A percentile compares a stretch with the other conserved stretches of the same genome.
Conservation (phyloP, 2,888 invertebrate species). For the Lasioglossum villosulum region DNA sequence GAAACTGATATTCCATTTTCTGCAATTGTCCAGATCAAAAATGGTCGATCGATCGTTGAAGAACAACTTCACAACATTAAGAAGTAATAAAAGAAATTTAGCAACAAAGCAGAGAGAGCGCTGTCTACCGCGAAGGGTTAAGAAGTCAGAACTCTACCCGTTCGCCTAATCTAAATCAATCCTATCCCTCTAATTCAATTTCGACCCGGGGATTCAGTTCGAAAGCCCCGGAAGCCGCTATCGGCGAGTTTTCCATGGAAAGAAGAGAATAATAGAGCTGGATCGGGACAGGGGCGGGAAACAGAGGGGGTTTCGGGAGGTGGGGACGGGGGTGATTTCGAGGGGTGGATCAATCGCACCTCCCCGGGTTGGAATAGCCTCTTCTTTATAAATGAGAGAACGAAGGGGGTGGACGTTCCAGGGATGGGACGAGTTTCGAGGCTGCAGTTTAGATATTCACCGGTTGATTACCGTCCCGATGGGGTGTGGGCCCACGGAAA, state of each 20-base stretch:
- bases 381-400: constrained; percentile 83
- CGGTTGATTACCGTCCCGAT: constrained; percentile 83
- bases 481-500: constrained; percentile 67
- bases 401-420: constrained; percentile 62
- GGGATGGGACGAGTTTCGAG: constrained; percentile 75
- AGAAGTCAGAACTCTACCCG: not conserved
- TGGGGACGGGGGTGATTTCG: constrained; percentile 18
- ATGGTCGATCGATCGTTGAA: too few relatives aligned
- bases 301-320: not conserved
- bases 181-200: not conserved
- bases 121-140: not conserved
- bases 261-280: constrained; percentile 34
- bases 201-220: not conserved
- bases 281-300: constrained; percentile 11
- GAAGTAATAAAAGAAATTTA: not conserved
- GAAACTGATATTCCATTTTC: too few relatives aligned
- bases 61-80: too few relatives aligned
- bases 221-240: not conserved
- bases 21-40: too few relatives aligned
- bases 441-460: constrained; percentile 83
- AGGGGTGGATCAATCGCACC: constrained; percentile 80
- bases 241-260: constrained; percentile 12
- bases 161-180: not conserved
- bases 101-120: not conserved
- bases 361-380: constrained; percentile 68